A percentile compares a stretch with the other conserved stretches of the same genome.
Conservation (phyloP, 2,888 invertebrate genomes). For the Ferrisia virgata region DNA sequence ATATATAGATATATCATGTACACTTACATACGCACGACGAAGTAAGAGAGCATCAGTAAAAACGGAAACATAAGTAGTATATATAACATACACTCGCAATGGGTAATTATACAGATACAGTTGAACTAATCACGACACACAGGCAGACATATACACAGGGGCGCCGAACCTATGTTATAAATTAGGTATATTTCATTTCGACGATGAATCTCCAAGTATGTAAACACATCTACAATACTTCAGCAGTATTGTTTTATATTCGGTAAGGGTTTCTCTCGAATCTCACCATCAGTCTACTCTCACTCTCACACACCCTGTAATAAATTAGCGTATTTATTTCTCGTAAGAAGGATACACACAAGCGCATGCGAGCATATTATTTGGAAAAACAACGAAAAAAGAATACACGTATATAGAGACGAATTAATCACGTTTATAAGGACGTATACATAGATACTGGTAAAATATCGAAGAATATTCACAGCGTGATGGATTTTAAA, state of each 20-base stretch:
- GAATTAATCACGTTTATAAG: constrained; percentile 8
- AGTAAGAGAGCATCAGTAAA: neutral
- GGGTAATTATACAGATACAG: neutral
- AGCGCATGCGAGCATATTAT: neutral
- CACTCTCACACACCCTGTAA: neutral
- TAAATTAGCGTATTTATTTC: neutral
- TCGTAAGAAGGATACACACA: too few relatives aligned
- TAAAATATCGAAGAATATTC: neutral
- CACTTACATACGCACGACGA: neutral
- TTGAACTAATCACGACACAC: neutral
- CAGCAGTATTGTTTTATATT: neutral
- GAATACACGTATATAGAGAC: neutral
- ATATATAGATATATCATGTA: too few relatives aligned
- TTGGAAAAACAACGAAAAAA: neutral
- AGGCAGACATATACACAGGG: neutral
- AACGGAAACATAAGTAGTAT: constrained; percentile 3
- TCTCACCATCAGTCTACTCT: too few relatives aligned
- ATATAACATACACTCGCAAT: neutral
- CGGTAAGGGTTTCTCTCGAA: neutral
- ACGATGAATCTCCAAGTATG: neutral
- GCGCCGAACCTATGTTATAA: neutral
- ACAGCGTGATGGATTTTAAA: constrained; percentile 6
- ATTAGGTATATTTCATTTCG: too few relatives aligned
- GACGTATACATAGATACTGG: too few relatives aligned
- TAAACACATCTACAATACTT: too few relatives aligned